Conservation (phyloP, 2,888 invertebrate genomes). For the Melipona bicolor region DNA sequence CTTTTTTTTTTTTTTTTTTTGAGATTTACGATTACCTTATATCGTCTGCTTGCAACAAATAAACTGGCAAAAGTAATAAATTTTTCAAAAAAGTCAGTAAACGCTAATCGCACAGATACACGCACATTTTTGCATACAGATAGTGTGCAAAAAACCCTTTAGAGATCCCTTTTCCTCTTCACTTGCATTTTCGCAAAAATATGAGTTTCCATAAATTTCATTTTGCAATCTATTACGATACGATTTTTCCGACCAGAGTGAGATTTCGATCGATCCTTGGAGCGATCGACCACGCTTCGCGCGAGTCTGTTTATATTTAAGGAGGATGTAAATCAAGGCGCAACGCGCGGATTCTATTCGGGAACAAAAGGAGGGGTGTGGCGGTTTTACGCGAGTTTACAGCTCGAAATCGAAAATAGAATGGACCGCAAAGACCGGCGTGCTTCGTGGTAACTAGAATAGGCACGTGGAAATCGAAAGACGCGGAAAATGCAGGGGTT, state of each 20-base stretch:
- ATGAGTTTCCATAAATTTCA: background rate
- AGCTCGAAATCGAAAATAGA: constrained; percentile 60
- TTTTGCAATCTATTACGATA: background rate
- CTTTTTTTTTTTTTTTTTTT: too few relatives aligned
- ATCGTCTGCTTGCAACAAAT: too few relatives aligned
- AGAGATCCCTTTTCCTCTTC: too few relatives aligned
- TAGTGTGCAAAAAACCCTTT: too few relatives aligned
- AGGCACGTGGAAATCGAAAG: constrained; percentile 34
- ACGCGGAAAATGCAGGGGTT: constrained; percentile 24
- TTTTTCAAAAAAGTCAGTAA: too few relatives aligned
- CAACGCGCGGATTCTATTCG: constrained; percentile 40
- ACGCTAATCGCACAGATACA: too few relatives aligned
- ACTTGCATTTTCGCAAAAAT: too few relatives aligned
- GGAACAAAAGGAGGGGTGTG: constrained; percentile 60
- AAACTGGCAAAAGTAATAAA: too few relatives aligned
- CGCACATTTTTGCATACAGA: too few relatives aligned
- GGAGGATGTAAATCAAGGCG: constrained; percentile 50
- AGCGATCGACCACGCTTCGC: constrained; percentile 30
- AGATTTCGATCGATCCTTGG: background rate
- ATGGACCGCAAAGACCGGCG: constrained; percentile 40
- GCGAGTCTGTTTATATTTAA: constrained; percentile 31
- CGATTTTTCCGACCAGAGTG: background rate
- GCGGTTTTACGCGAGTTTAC: constrained; percentile 55
- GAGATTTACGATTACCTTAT: too few relatives aligned
- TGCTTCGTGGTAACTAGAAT: constrained; percentile 25